Evolutionary conservation across 2,888 invertebrate genomes (phyloP).

Genomic region (Unio pictorum): DNA sequence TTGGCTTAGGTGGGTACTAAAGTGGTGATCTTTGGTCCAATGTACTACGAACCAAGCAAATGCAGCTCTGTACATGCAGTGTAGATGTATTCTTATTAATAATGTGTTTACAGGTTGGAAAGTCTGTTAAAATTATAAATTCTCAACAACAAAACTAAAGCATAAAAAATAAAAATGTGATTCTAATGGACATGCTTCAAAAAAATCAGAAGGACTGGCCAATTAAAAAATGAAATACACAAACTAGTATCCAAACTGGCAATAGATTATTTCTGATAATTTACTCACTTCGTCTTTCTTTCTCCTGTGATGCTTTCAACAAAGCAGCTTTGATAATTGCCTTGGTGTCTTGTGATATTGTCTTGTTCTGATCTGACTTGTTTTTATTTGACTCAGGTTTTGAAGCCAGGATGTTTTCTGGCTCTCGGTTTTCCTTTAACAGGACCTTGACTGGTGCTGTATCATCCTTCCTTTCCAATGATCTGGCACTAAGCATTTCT

Average conservation of each 20-base stretch:
- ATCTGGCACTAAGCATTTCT: constrained; percentile 67
- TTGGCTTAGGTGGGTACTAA: too few species aligned
- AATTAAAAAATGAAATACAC: too few species aligned
- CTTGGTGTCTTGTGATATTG: constrained; percentile 61
- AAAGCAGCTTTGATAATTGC: constrained; percentile 63
- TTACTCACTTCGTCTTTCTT: constrained; percentile 46
- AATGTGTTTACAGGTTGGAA: too few species aligned
- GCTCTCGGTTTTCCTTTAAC: constrained; percentile 25
- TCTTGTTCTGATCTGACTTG: constrained; percentile 41
- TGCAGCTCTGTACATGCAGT: too few species aligned
- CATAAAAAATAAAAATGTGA: too few species aligned
- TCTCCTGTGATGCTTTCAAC: constrained; percentile 38
- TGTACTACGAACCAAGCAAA: too few species aligned
- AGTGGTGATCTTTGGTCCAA: too few species aligned
- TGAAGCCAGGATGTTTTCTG: constrained; percentile 20
- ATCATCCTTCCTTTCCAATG: constrained; percentile 27
- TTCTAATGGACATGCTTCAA: too few species aligned
- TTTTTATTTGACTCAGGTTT: constrained; percentile 2
- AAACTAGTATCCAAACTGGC: neutral
- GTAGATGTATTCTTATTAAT: too few species aligned
- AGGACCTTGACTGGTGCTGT: constrained; percentile 11
- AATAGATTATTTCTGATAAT: neutral
- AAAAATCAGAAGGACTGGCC: too few species aligned
- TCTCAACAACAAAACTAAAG: too few species aligned
- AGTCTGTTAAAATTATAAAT: too few species aligned